Percentiles rank a stretch among this genome's conserved stretches.
Conservation (phyloP, 2,113 vertebrate genomes). For the Heterocephalus glaber region DNA sequence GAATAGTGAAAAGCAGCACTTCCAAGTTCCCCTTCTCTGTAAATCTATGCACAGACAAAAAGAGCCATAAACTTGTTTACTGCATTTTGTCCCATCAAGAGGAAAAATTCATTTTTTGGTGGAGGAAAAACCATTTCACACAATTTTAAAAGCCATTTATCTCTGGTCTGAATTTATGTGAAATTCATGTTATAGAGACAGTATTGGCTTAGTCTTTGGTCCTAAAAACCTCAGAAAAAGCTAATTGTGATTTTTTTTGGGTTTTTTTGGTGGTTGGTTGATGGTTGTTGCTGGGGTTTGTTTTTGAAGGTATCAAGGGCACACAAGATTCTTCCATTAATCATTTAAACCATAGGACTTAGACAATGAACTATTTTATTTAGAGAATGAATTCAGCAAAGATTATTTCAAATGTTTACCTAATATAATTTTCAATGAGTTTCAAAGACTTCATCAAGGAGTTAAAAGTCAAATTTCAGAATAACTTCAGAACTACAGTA, state of each 20-base stretch:
- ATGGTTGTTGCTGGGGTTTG: background rate
- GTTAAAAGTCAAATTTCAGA: constrained; percentile 11
- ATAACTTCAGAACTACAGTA: background rate
- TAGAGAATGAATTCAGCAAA: background rate
- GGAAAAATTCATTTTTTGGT: constrained; percentile 6
- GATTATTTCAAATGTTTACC: background rate
- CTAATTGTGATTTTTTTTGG: background rate
- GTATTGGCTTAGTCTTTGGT: background rate
- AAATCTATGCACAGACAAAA: constrained; percentile 87
- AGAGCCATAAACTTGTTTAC: background rate
- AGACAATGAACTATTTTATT: background rate
- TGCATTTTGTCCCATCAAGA: background rate
- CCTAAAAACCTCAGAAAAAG: background rate
- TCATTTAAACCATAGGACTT: background rate
- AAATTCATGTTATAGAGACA: background rate
- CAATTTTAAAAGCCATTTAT: constrained; percentile 46
- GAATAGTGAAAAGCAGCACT: constrained; percentile 97
- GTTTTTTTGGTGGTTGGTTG: background rate
- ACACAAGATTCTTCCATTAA: background rate
- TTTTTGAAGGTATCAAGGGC: background rate
- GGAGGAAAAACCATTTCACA: background rate
- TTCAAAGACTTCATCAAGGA: constrained; percentile 18
- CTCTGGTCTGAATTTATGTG: constrained; percentile 10
- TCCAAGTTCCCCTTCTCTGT: constrained; percentile 98
- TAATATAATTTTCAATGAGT: background rate